Evolutionary conservation across 2,888 invertebrate genomes (phyloP), one percentile per base, ranked within the genome.

Genomic region (Drosophila cyrtoloma): DNA sequence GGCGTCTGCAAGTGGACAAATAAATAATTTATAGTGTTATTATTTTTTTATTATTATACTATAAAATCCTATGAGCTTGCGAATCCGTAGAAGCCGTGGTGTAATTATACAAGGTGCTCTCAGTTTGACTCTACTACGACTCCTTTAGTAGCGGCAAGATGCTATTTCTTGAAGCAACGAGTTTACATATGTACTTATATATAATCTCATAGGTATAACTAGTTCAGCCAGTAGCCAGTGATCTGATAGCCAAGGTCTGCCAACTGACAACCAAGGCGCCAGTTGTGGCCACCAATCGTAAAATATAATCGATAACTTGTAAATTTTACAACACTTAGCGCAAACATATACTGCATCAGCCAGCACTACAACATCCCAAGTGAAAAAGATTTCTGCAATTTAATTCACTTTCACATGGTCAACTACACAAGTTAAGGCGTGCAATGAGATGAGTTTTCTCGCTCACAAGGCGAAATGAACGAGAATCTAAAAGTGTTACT

Each of bases 1-100:
- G 37, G 26, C 59, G 68, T 58, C 85, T 86, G 91, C 51, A 86
- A 86, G 59, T 71, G 67, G 81, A 84, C 78, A 78, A 84, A 89
- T 89, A 84, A 77, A 80, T 86, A 56, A 74, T 83, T 83, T 70
- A 64, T 83, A 56, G 72, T 82, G 12, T 47, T 47, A 47, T 26
- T 44, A 5, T 9, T 16, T 16, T 47, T 16, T 16, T 16, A 4
- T 26, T 10, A 26, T 16, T 0, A 9, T 14, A 22, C 22, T 22
- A 47, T 26, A 47, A 16, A 47, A 47, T 26, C 16, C 2, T 9
- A 16, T 26, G 47, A 26, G 9, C n/a, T 42, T 42, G 39, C 39
- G 39, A n/a, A 39, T n/a, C 39, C 3, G 39, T n/a, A 39, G 9
- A 39, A 9, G 19, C 44, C 44, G 22, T 44, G 16, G 2, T 26